Evolutionary conservation across 1,140 invertebrate species (phyloP), one percentile per base, ranked within the genome.

Genomic region (Drosophila subpulchrella): DNA sequence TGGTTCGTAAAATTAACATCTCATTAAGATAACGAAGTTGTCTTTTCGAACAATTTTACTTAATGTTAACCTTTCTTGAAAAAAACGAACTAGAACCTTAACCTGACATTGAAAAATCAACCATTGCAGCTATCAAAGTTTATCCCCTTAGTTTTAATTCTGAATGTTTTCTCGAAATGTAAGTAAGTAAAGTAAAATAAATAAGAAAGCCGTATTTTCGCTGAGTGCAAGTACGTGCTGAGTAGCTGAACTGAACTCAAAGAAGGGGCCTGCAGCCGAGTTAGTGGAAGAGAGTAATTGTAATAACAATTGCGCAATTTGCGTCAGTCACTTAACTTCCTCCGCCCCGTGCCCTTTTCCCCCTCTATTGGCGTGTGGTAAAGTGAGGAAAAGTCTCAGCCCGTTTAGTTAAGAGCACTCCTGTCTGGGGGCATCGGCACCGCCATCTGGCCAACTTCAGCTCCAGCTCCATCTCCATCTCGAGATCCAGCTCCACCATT

Each of bases 291-390:
- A 83, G 82, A 83, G 82, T 86, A 88, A 86, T 86, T 86, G 82
- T 86, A 88, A 83, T 88, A 86, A 86, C 83, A 86, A 86, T 86
- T 86, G 83, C 84, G 82, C 82, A 86, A 88, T 86, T 86, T 86
- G 83, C 79, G 82, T 88, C 82, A 86, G 84, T 86, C 82, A 83
- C 77, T 84, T 84, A 77, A 76, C 81, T 84, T 48, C 44, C 66
- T n/a, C 41, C 27, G 15, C 42, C 36, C 20, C 13, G 41, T 10
- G 58, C 59, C 67, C 65, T 30, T 48, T 34, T 20, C 32, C 50
- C 11, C 60, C 30, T 47, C 44, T 44, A 54, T 56, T 86, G 82
- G 65, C 78, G 75, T 86, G 83, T 76, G 51, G 65, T 78, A 88
- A 88, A 75, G 63, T 78, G 68, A 62, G 78, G 65, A 82, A 74